Percentiles rank a stretch among this genome's conserved stretches.
These are phyloP conservation scores for Anoura caudifer DNA, from an alignment of 2,113 vertebrate genomes.

Conservation along the genomic window DNA sequence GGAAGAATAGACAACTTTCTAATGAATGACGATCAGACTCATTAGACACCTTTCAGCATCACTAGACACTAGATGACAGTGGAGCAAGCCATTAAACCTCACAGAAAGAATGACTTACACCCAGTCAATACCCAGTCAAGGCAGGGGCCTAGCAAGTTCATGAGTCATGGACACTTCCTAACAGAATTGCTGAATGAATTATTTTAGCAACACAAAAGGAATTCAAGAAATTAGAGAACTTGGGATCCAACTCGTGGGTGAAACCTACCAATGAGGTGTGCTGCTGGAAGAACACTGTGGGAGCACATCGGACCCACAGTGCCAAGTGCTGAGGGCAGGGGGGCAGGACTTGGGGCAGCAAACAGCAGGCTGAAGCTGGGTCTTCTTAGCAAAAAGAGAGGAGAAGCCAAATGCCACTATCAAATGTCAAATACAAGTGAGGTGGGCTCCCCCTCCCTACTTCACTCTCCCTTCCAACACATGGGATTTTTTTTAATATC, in stretches of 20 bases:
- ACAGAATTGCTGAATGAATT: background rate
- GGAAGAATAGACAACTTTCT: background rate
- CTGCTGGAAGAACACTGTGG: background rate
- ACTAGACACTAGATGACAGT: background rate
- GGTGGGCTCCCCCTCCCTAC: background rate
- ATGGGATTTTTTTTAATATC: background rate
- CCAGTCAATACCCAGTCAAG: background rate
- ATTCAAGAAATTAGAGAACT: background rate
- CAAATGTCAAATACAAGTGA: background rate
- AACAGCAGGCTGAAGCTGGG: background rate
- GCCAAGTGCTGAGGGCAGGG: no score
- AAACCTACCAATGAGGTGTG: background rate
- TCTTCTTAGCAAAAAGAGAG: background rate
- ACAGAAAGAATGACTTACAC: background rate
- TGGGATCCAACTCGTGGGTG: background rate
- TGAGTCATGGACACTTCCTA: background rate
- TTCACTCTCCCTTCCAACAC: background rate
- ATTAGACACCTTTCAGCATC: background rate
- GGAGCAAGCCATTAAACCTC: background rate
- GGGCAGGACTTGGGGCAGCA: background rate
- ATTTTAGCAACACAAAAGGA: background rate
- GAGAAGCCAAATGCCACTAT: background rate
- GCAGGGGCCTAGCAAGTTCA: background rate
- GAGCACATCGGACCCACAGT: rapidly evolving
- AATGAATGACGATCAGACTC: background rate